A percentile compares a stretch with the other conserved stretches of the same genome.
These are phyloP conservation scores for Cheilosia grossa DNA, from an alignment of 2,888 invertebrate genomes.

Conservation along the genomic window DNA sequence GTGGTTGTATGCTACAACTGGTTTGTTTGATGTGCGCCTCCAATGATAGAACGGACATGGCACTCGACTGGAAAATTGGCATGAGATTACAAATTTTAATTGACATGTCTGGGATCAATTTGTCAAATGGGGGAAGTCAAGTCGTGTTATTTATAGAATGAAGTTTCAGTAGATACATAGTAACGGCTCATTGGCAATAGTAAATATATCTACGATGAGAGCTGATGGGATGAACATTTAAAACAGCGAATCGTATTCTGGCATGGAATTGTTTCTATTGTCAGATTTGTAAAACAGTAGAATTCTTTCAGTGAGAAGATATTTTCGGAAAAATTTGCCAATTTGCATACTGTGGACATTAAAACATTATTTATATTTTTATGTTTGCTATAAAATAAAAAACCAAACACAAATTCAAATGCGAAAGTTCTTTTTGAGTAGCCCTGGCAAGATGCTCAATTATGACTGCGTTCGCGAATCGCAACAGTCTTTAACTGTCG, in stretches of 20 bases:
- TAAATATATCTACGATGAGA: background rate
- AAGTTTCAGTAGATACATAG: background rate
- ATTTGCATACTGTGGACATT: too few species aligned
- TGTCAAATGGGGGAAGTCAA: conserved; percentile 33
- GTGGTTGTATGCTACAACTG: conserved; percentile 30
- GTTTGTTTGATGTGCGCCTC: conserved; percentile 46
- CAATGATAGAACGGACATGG: conserved; percentile 44
- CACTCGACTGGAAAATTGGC: conserved; percentile 68
- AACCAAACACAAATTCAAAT: too few species aligned
- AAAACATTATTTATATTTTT: too few species aligned
- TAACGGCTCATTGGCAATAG: background rate
- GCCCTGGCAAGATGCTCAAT: too few species aligned
- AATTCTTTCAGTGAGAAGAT: too few species aligned
- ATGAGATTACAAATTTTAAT: conserved; percentile 67
- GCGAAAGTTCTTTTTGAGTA: too few species aligned
- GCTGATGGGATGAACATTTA: background rate
- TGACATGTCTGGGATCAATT: conserved; percentile 60
- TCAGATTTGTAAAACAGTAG: too few species aligned
- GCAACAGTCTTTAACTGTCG: too few species aligned
- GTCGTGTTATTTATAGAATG: conserved; percentile 24
- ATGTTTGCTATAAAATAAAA: too few species aligned
- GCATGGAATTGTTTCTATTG: too few species aligned
- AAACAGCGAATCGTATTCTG: background rate
- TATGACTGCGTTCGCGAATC: too few species aligned
- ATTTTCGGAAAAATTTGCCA: too few species aligned